Evolutionary conservation across 2,888 invertebrate species (phyloP).

Genomic region (Timandra comae): DNA sequence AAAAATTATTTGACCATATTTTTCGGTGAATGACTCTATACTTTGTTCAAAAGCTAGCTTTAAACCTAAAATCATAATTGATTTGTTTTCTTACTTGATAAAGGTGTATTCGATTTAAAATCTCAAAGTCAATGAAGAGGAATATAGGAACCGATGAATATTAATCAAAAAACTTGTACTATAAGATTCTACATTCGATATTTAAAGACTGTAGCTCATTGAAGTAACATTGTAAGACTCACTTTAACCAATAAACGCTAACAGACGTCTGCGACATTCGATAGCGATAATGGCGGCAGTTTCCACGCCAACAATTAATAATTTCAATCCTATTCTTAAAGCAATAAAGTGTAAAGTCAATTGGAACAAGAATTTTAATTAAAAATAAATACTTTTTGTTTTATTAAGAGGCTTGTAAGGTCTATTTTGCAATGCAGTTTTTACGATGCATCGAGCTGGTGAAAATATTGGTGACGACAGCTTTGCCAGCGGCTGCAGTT

Average conservation of each 20-base stretch:
- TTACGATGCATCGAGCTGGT: constrained; percentile 29
- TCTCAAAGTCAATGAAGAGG: too few species aligned
- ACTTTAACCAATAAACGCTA: constrained; percentile 63
- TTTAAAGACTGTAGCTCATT: too few species aligned
- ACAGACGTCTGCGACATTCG: constrained; percentile 55
- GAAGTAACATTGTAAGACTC: constrained; percentile 58
- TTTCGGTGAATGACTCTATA: too few species aligned
- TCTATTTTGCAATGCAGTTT: constrained; percentile 35
- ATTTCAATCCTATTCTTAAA: constrained; percentile 27
- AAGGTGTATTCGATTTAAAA: too few species aligned
- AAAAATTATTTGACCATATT: too few species aligned
- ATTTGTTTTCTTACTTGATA: too few species aligned
- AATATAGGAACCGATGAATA: too few species aligned
- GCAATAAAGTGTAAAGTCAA: constrained; percentile 24
- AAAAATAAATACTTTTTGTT: constrained; percentile 36
- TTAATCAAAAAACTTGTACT: too few species aligned
- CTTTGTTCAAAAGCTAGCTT: too few species aligned
- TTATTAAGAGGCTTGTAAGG: constrained; percentile 32
- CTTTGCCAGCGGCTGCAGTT: constrained; percentile 39
- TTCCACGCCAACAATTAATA: constrained; percentile 31
- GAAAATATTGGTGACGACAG: constrained; percentile 42
- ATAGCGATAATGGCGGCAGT: constrained; percentile 55
- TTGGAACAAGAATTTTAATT: constrained; percentile 21
- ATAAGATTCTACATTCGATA: too few species aligned
- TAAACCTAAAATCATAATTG: too few species aligned